phyloP scores from a whole-genome alignment of 2,113 vertebrate species.

The Gymnorhina tibicen region DNA sequence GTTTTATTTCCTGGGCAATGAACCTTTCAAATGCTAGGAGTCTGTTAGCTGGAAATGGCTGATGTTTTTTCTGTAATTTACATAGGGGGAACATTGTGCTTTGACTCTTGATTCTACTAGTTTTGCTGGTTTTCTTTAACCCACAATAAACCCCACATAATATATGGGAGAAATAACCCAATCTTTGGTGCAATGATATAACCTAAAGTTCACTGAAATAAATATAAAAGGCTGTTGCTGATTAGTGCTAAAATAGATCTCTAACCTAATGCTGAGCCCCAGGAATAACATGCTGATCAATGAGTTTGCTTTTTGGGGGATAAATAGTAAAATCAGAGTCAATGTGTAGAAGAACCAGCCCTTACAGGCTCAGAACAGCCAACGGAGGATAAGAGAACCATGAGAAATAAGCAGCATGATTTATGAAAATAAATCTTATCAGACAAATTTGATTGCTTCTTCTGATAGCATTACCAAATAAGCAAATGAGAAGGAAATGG shows the following conservation, averaged over 20 bases:
- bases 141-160: background rate
- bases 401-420: background rate
- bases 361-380: background rate
- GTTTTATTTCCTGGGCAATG: conserved; percentile 23
- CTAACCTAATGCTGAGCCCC: background rate
- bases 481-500: conserved; percentile 41
- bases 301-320: background rate
- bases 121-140: background rate
- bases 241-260: background rate
- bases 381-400: background rate
- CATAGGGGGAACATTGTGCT: background rate
- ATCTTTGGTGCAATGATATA: background rate
- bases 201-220: background rate
- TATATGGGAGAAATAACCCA: background rate
- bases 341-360: background rate
- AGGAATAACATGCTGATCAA: background rate
- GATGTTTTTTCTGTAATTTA: background rate
- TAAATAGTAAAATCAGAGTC: background rate
- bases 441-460: conserved; percentile 43
- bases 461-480: conserved; percentile 38
- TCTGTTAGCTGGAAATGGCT: background rate
- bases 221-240: background rate
- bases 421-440: conserved; percentile 34
- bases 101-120: background rate
- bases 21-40: background rate